Base-by-base conservation (phyloP, 1,140 invertebrate species). In the Idris sp. region DNA sequence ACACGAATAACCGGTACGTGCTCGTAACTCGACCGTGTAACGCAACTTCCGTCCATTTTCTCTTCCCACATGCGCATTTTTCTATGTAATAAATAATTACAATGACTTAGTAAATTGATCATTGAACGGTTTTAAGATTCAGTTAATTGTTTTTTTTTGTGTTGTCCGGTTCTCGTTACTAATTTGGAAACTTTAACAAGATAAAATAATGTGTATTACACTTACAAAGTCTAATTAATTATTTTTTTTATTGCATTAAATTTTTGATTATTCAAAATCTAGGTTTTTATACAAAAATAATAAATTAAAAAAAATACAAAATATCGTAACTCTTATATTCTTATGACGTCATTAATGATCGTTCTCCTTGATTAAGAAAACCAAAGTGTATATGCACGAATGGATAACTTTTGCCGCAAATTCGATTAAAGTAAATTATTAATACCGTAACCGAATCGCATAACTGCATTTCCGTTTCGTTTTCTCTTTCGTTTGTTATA, bases 1-100 rank as follows among this genome's bases (percentile, higher is more conserved):
- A 41, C 56, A 59, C 30, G 62, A 67, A 64, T 61, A 65, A 75
- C 35, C 54, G 73, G 49, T 74, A 62, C 62, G 26, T 44, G 61
- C 54, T 64, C 72, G 73, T 74, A 74, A 79, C 58, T 62, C 62
- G 67, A 69, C 38, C 65, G 68, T 56, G 56, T 64, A 76, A 77
- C 48, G 54, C 44, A 61, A 74, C 68, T 78, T 78, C 76, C 76
- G 74, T 25, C 41, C 31, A 49, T 80, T 77, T 80, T 78, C 76
- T 74, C 71, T 80, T 80, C 74, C 68, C 68, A 49, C 59, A 53
- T 58, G 62, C 30, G 33, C 31, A 19, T 28, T 56, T 71, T 71
- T 54, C 19, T 35, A n/a, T 30, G 19, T 59, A 44, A 68, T 44
- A 40, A 68, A 43, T 51, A 48, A 59, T 44, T 48, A 44, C 28